Evolutionary conservation across 2,888 invertebrate species (phyloP).

Genomic region (Limenitis camilla): DNA sequence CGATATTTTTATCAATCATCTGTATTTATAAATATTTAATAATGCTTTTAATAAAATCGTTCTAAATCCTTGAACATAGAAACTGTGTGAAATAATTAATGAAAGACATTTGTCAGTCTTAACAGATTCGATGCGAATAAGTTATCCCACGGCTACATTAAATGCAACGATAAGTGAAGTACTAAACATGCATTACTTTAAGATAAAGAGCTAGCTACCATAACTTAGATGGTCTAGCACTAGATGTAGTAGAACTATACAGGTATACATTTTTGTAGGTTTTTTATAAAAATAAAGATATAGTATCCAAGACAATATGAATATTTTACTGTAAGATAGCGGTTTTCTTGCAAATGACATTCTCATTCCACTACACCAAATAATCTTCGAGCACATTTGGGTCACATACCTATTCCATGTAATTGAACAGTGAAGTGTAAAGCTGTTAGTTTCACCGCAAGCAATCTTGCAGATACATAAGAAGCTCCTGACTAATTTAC

Average conservation of each 20-base stretch:
- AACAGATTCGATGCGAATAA: conserved; percentile 12
- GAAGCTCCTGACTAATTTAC: conserved; percentile 60
- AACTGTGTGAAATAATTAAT: not conserved
- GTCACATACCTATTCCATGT: conserved; percentile 61
- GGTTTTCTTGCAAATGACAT: conserved; percentile 56
- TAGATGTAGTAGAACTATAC: no score
- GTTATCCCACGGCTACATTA: conserved; percentile 33
- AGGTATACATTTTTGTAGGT: not conserved
- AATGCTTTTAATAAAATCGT: no score
- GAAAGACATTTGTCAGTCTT: conserved; percentile 31
- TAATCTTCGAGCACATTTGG: conserved; percentile 56
- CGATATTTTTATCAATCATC: no score
- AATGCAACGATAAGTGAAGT: conserved; percentile 26
- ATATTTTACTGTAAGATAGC: conserved; percentile 58
- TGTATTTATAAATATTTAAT: no score
- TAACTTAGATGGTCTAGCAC: no score
- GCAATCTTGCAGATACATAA: conserved; percentile 53
- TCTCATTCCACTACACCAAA: conserved; percentile 46
- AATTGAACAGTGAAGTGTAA: conserved; percentile 52
- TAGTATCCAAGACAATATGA: conserved; percentile 31
- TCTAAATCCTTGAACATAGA: no score
- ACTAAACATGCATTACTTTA: not conserved
- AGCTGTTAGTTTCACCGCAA: conserved; percentile 57
- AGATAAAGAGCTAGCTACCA: not conserved
- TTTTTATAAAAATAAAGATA: not conserved